These are phyloP conservation scores for Rhabdomys pumilio DNA, from an alignment of 2,797 vertebrate species.

Conservation along the genomic window DNA sequence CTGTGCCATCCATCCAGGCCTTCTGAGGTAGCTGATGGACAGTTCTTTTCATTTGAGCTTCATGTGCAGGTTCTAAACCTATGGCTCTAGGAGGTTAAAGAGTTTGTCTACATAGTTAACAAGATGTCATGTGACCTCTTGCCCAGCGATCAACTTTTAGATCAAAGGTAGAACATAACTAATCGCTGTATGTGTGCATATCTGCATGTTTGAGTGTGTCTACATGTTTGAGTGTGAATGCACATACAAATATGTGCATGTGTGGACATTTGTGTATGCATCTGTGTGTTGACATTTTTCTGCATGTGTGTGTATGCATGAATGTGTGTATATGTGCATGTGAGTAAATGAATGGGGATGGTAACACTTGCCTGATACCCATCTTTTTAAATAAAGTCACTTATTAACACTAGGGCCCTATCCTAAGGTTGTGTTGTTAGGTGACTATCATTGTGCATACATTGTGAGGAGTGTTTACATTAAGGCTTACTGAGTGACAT, in stretches of 20 bases:
- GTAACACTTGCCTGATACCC: neutral
- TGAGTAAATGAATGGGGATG: neutral
- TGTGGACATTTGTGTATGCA: neutral
- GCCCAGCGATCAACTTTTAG: neutral
- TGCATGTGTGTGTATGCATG: neutral
- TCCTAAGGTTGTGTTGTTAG: neutral
- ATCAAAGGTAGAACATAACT: neutral
- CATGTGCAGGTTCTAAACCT: neutral
- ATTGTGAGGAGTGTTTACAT: neutral
- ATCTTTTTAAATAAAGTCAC: slow-evolving; percentile 23
- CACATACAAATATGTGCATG: neutral
- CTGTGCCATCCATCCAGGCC: no score
- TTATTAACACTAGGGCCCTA: neutral
- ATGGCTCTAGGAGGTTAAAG: neutral
- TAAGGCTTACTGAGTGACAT: neutral
- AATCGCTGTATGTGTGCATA: neutral
- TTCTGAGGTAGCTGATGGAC: neutral
- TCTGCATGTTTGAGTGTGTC: neutral
- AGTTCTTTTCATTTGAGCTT: neutral
- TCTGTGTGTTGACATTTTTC: neutral
- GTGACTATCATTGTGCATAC: no score
- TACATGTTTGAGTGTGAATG: no score
- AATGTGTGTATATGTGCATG: neutral
- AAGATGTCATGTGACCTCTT: neutral
- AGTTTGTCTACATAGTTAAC: neutral